Conservation (phyloP, 1,140 invertebrate species). For the Drosophila baimaii region DNA sequence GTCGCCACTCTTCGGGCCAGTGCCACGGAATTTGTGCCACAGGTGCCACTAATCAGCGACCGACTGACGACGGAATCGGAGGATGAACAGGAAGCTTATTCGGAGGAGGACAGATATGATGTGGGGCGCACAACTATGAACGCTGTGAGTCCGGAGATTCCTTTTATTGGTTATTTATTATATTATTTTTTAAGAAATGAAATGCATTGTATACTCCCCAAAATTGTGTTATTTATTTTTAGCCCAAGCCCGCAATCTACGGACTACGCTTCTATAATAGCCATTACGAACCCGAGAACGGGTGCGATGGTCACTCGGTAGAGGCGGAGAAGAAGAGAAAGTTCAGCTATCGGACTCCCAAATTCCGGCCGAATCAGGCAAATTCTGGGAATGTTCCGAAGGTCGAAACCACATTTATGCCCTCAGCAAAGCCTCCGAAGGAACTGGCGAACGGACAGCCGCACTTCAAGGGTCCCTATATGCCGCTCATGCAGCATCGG, state of each 20-base stretch:
- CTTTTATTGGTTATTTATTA: background rate
- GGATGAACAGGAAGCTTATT: conserved; percentile 12
- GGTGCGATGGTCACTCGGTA: conserved; percentile 15
- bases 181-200: too few relatives aligned
- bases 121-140: conserved; percentile 8
- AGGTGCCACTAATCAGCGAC: conserved; percentile 21
- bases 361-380: conserved; percentile 18
- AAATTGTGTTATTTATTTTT: too few relatives aligned
- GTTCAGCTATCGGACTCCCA: conserved; percentile 17
- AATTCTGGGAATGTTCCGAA: background rate
- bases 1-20: conserved; percentile 26
- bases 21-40: conserved; percentile 41
- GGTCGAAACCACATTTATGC: conserved; percentile 1
- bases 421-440: conserved; percentile 5
- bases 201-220: too few relatives aligned
- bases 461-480: conserved; percentile 46
- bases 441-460: conserved; percentile 31
- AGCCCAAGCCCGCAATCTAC: conserved; percentile 26
- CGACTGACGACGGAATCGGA: conserved; percentile 8
- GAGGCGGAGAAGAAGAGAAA: conserved; percentile 25
- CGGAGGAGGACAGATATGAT: conserved; percentile 18
- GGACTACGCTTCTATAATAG: conserved; percentile 23
- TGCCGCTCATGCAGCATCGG: conserved; percentile 44
- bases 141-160: conserved; percentile 1
- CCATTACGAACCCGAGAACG: conserved; percentile 11